A percentile compares a stretch with the other conserved stretches of the same genome.
These are phyloP conservation scores for Falco peregrinus DNA, from an alignment of 2,797 vertebrate genomes.

Conservation along the genomic window DNA sequence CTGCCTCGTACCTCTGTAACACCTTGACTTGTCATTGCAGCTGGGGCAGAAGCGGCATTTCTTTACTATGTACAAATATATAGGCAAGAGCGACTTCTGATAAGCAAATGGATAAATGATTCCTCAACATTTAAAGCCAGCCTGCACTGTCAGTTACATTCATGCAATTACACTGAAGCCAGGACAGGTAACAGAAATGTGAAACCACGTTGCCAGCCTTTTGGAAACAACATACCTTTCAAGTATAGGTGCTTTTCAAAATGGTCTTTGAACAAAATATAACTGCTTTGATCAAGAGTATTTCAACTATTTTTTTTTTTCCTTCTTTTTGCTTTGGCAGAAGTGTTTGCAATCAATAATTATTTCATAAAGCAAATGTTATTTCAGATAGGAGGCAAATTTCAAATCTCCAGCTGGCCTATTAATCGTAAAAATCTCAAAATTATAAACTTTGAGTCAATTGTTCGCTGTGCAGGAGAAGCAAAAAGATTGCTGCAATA, in stretches of 20 bases:
- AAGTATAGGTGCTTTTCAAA: not conserved
- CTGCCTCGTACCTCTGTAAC: accelerated
- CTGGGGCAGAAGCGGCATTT: not conserved
- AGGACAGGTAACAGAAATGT: not conserved
- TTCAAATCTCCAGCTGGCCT: not conserved
- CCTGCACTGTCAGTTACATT: accelerated
- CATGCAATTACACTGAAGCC: not conserved
- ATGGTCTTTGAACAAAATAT: not conserved
- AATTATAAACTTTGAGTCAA: slow-evolving; percentile 56
- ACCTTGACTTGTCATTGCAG: not conserved
- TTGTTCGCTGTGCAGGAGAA: slow-evolving; percentile 58
- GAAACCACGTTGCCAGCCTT: accelerated
- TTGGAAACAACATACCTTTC: not conserved
- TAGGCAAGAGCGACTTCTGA: not conserved
- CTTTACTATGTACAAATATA: not conserved
- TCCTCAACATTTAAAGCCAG: not conserved
- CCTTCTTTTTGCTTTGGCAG: not conserved
- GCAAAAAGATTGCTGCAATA: slow-evolving; percentile 58
- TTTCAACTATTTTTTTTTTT: not conserved
- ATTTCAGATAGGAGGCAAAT: not conserved
- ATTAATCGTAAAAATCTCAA: slow-evolving; percentile 51
- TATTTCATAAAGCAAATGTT: slow-evolving; percentile 16
- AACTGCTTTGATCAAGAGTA: not conserved
- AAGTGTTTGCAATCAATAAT: not conserved
- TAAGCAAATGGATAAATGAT: not conserved